Evolutionary conservation across 2,888 invertebrate species (phyloP), one percentile per base, ranked within the genome.

Genomic region (Diadromus collaris): DNA sequence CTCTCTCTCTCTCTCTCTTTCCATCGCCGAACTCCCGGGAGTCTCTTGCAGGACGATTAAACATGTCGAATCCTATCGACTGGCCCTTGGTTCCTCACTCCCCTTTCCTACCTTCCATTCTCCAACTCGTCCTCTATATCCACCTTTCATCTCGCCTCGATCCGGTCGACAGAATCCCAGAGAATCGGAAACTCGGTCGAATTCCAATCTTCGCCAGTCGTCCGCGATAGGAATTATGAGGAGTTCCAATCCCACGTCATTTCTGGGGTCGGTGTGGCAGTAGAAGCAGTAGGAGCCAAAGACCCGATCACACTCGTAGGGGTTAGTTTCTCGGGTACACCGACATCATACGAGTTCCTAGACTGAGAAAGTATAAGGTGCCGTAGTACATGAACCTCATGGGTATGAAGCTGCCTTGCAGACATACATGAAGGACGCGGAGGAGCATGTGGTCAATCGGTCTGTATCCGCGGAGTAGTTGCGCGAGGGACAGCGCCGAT

Each of bases 401-500:
- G 27, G 27, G 29, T n/a, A 56, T 29, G 29, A 27, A 16, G 7
- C 19, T 32, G 44, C 7, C 46, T 5, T 27, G 32, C 19, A 41
- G 63, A 56, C n/a, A 41, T 19, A 32, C 29, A 32, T 54, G 44
- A 46, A n/a, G 64, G 56, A 64, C 44, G 48, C 48, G 69, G 69
- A 76, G 76, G 70, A 85, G 82, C 83, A 84, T 85, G 85, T 85
- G 88, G 88, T 88, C 87, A 86, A 89, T 88, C 83, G 84, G 82
- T 84, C 83, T 80, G 82, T 81, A 83, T 80, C 54, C 78, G 70
- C 81, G 76, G 78, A 80, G 78, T 69, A 83, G 84, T 85, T 83
- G 86, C 87, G 87, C 86, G 84, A 80, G 82, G 86, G 84, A 85
- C 85, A 86, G 79, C 85, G 83, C 85, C 84, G 88, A 87, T 87